Base-by-base conservation (phyloP, 2,797 vertebrate species). In the Kryptopterus vitreolus region DNA sequence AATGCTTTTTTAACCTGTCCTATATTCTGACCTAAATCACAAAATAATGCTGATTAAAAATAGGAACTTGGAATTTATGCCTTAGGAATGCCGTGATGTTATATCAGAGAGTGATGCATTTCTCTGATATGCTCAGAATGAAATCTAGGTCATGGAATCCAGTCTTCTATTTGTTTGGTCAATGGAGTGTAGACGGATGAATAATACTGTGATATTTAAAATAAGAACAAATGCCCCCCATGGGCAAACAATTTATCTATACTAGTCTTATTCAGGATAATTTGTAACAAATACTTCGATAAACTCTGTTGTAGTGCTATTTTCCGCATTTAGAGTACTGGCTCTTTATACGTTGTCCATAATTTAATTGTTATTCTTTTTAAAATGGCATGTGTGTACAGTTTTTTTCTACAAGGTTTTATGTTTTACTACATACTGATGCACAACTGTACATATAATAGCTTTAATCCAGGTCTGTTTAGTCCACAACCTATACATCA, bases 21-120 rank as follows among this genome's bases (percentile, higher is more conserved):
- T 84, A 87, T 65, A 86, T 88, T 88, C 58, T 88, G 84, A 83
- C 86, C 86, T 86, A 87, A 77, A 87, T 86, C 79, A 74, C 80
- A 72, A 82, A 81, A 83, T 83, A 75, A 85, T 70, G 76, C 76
- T 76, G 76, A 86, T 73, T 82, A 69, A 83, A 83, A 87, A 81
- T 72, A 61, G 69, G 46, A 29, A 74, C 62, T 52, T 29, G 46
- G 66, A 57, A 83, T 59, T 15, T 68, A 78, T 48, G 66, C 77
- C 66, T 70, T 62, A 70, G 48, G 11, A 81, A 20, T 70, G 55
- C 48, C 73, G 18, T 57, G 65, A 82, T 69, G 24, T 43, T 53
- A 18, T 46, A 43, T 57, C 52, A 73, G 8, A 55, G 31, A 24
- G 12, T 68, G 13, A 24, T 62, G 33, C 57, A 73, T 50, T 57